Evolutionary conservation across 2,797 vertebrate genomes (phyloP).

Genomic region (Sebastiscus tertius): DNA sequence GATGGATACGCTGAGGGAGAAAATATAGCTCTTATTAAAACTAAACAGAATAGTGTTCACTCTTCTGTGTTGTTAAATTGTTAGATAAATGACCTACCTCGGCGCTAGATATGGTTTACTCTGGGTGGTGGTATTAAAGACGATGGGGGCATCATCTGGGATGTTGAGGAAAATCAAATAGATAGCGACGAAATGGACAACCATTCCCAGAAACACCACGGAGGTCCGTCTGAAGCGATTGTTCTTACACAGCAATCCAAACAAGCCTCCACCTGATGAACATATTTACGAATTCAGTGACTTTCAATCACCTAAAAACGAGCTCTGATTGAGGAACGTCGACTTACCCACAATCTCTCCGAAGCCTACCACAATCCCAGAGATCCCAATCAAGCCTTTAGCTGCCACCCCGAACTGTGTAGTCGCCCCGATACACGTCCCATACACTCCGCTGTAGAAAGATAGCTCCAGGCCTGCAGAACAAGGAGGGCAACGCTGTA

Average conservation of each 20-base stretch:
- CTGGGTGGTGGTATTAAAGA: conserved; percentile 69
- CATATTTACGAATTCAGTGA: background rate
- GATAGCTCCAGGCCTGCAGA: conserved; percentile 83
- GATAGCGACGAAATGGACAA: conserved; percentile 86
- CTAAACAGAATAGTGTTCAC: background rate
- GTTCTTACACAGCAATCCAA: conserved; percentile 85
- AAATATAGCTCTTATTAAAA: background rate
- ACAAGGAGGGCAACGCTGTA: conserved; percentile 4
- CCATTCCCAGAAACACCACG: conserved; percentile 86
- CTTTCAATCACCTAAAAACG: background rate
- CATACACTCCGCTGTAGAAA: conserved; percentile 88
- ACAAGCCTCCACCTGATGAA: conserved; percentile 82
- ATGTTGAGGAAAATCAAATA: conserved; percentile 88
- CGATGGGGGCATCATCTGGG: conserved; percentile 81
- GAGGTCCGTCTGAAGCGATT: conserved; percentile 85
- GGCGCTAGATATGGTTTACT: conserved; percentile 78
- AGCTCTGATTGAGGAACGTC: background rate
- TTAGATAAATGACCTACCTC: conserved; percentile 65
- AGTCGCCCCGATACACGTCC: conserved; percentile 86
- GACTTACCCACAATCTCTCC: conserved; percentile 85
- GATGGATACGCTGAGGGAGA: conserved; percentile 72
- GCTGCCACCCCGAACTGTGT: conserved; percentile 77
- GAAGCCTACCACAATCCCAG: conserved; percentile 84
- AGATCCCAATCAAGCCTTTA: conserved; percentile 86
- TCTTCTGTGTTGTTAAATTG: background rate